Percentiles rank a stretch among this genome's conserved stretches.
These are phyloP conservation scores for Rotaria sp. DNA, from an alignment of 2,888 invertebrate species.

Conservation along the genomic window DNA sequence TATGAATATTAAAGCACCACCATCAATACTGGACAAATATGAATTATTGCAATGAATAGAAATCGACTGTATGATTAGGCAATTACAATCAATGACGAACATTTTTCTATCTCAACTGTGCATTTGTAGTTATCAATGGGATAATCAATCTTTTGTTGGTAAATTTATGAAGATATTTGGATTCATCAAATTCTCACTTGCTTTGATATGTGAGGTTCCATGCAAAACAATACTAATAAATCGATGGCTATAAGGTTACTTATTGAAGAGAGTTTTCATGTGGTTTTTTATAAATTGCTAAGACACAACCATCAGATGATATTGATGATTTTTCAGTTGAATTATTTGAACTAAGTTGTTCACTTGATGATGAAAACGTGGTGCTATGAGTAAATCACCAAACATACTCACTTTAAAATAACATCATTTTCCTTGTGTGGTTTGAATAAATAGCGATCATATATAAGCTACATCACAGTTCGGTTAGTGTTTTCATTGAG, in stretches of 20 bases:
- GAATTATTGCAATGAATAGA: constrained; percentile 36
- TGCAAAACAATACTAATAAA: constrained; percentile 40
- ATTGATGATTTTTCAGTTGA: constrained; percentile 20
- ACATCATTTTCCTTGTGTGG: no score
- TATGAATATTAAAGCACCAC: constrained; percentile 31
- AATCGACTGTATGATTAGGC: constrained; percentile 38
- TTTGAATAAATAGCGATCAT: no score
- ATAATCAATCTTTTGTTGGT: constrained; percentile 34
- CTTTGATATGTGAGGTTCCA: constrained; percentile 40
- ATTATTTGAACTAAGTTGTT: neutral
- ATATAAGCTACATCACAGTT: no score
- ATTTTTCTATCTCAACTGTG: no score
- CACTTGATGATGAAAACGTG: constrained; percentile 18
- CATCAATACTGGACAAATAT: constrained; percentile 25
- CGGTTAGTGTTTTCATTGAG: no score
- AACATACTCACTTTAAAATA: no score
- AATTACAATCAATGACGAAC: neutral
- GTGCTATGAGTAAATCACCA: neutral
- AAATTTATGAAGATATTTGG: constrained; percentile 31
- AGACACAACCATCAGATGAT: neutral
- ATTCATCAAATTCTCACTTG: constrained; percentile 25
- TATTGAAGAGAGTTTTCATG: neutral
- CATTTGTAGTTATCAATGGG: constrained; percentile 41
- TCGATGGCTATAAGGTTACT: constrained; percentile 38
- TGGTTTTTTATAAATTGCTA: neutral